A percentile compares a stretch with the other conserved stretches of the same genome.
phyloP scores from a whole-genome alignment of 2,113 vertebrate species.

The Speoplatyrhinus poulsoni region DNA sequence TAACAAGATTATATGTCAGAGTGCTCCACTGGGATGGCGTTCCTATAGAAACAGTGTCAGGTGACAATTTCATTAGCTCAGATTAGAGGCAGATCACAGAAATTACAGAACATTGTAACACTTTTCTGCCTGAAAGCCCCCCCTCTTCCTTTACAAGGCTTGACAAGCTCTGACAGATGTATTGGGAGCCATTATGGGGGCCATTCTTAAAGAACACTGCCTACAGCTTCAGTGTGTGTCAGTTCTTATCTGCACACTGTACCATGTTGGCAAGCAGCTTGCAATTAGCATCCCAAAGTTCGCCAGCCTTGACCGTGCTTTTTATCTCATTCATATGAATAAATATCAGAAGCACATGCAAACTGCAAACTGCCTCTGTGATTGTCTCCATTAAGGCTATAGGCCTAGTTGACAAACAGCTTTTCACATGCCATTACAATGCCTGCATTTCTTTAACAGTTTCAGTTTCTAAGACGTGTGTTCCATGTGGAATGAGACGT shows the following conservation, averaged over 20 bases:
- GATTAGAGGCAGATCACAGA: slow-evolving; percentile 68
- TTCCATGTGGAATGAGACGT: too few species aligned
- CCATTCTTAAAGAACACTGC: slow-evolving; percentile 44
- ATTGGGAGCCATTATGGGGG: slow-evolving; percentile 33
- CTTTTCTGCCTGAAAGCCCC: not conserved
- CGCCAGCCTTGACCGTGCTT: not conserved
- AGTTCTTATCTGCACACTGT: slow-evolving; percentile 1
- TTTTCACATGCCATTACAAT: slow-evolving; percentile 59
- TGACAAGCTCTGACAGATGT: slow-evolving; percentile 61
- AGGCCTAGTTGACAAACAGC: slow-evolving; percentile 17
- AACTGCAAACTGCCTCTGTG: slow-evolving; percentile 2
- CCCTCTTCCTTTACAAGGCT: slow-evolving; percentile 16
- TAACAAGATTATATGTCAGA: slow-evolving; percentile 69
- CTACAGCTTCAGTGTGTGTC: not conserved
- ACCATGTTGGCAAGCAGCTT: not conserved
- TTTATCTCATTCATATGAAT: not conserved
- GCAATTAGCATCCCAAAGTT: not conserved
- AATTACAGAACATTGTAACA: slow-evolving; percentile 68
- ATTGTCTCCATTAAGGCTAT: slow-evolving; percentile 32
- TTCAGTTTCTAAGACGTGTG: slow-evolving; percentile 12
- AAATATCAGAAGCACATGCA: too few species aligned
- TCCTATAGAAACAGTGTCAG: slow-evolving; percentile 66
- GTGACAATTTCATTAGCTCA: slow-evolving; percentile 78
- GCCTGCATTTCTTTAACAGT: slow-evolving; percentile 47
- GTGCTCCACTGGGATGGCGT: slow-evolving; percentile 56